Conservation (phyloP, 2,888 invertebrate species). For the Therioaphis trifolii region DNA sequence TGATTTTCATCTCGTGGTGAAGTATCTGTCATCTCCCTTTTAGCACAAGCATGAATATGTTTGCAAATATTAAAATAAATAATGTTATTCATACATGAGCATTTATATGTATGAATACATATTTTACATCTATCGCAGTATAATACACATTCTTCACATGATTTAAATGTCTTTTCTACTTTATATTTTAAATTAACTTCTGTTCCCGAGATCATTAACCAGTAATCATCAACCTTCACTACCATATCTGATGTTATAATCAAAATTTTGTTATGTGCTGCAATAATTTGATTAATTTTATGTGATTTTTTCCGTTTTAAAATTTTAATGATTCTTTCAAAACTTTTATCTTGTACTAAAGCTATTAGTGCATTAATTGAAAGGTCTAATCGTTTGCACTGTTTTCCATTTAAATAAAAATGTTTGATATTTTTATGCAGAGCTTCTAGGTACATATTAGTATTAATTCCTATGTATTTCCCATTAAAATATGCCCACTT, state of each 20-base stretch:
- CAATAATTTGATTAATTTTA: no score
- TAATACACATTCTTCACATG: no score
- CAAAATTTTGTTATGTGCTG: not conserved
- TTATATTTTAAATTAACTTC: not conserved
- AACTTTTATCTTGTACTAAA: not conserved
- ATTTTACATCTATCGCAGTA: no score
- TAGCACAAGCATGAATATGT: no score
- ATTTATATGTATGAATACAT: no score
- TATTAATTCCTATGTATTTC: not conserved
- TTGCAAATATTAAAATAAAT: no score
- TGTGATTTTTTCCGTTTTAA: not conserved
- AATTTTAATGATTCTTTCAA: not conserved
- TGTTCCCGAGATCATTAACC: not conserved
- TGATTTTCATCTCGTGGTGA: no score
- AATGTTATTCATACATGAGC: no score
- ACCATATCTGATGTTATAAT: not conserved
- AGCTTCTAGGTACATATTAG: no score
- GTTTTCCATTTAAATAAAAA: not conserved
- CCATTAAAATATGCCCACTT: not conserved
- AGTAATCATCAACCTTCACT: not conserved
- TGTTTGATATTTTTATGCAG: slow-evolving; percentile 5
- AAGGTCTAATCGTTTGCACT: not conserved
- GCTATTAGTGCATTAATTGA: not conserved
- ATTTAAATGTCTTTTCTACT: not conserved
- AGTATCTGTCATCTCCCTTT: no score